Evolutionary conservation across 2,888 invertebrate species (phyloP), one percentile per base, ranked within the genome.

Genomic region (Hemicrepidius hirtus): DNA sequence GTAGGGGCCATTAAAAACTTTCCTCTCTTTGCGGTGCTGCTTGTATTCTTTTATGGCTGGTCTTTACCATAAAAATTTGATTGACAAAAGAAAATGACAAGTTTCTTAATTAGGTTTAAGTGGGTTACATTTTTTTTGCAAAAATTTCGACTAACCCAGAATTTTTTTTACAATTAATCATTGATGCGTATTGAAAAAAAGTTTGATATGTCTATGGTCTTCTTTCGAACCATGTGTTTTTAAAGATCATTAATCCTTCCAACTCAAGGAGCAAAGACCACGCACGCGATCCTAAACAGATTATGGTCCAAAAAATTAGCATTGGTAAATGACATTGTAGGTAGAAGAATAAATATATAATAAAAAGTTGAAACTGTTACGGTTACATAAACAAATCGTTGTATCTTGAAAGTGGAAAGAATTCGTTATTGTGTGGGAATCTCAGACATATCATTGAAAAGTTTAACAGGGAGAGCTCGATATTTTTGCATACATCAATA

Each of bases 401-500:
- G 21, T 3, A 12, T 37, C 57, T 18, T 20, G 57, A 37, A 57
- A 37, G 57, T 37, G 12, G 37, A 55, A 35, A 37, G 57, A 28
- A 53, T 53, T 20, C 16, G 37, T 37, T 50, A n/a, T n/a, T 50
- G 37, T 57, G 57, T 57, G 57, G 57, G 57, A 37, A 37, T 37
- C 57, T 16, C 53, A 53, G 28, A 53, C n/a, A 16, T 44, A 53
- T 28, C 53, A 53, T 53, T 53, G 53, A 32, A 53, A 28, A 28
- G 32, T 3, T 32, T 13, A 13, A 24, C 18, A 44, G 44, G 16
- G 44, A 12, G 57, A 37, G 21, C 55, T 37, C 32, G 9, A n/a
- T 4, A 57, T 57, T 57, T 57, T 57, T 57, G 37, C 57, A 57
- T 57, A 20, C 18, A 57, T 57, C 57, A 57, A 57, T 57, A 57